Evolutionary conservation across 53 echinoderm and acorn worm genomes (phyloP), one percentile per base, ranked within the genome.

Genomic region (Hippasteria phrygiana): DNA sequence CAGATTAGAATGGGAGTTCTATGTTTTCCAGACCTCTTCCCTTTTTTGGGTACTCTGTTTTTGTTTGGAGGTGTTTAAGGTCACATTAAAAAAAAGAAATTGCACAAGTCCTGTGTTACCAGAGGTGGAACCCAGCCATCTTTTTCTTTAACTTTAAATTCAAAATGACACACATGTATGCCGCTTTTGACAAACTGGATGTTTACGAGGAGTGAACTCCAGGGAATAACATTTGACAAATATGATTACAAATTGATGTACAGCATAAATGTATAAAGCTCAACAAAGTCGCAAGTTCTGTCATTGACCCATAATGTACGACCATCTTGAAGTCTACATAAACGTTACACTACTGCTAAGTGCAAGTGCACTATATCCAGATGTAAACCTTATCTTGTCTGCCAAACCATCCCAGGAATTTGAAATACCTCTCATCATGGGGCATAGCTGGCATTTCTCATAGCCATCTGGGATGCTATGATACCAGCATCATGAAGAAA

Each of bases 371-470:
- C 74, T 74, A 43, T 74, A 74, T 43, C 42, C 31, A 47, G 50
- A 76, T 32, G 76, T 28, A 76, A 51, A 50, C 48, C 17, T 34
- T 48, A 47, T 48, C 48, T 34, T 48, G 76, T 35, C 34, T 36
- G 36, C 22, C 32, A 51, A 76, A 51, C 53, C 50, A 76, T 76
- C 76, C 34, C 0, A 76, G 50, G 76, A 76, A 76, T 76, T 76
- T 76, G 50, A 7, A 12, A 26, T 43, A 3, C 76, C 50, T 48
- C 76, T 50, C 54, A 53, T 53, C 43, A 47, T 29, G 26, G 50
- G 47, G 50, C 76, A 76, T 76, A 32, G 48, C 50, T 76, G 33
- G 50, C 51, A 76, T 59, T 76, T 76, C 76, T 76, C 16, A 46
- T 46, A 5, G 29, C 47, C 76, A 76, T 74, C 29, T 76, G 51